A percentile compares a stretch with the other conserved stretches of the same genome.
Evolutionary conservation across 2,888 invertebrate species (phyloP).

Genomic region (Spicauda simplicius): DNA sequence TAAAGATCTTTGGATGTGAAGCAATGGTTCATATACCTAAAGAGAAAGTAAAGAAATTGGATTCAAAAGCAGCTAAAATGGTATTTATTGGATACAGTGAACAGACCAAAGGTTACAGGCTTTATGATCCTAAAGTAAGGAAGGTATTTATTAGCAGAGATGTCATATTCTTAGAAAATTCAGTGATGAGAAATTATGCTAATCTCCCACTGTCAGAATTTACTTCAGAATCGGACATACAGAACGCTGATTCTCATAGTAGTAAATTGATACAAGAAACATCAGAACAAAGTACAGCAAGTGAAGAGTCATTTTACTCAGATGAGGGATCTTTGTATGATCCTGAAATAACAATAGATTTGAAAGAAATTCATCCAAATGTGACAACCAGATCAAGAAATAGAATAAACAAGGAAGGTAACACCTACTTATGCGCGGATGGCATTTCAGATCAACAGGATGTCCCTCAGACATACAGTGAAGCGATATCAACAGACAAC

Average conservation of each 20-base stretch:
- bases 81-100: too few relatives aligned
- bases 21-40: too few relatives aligned
- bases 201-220: conserved; percentile 15
- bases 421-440: conserved; percentile 6
- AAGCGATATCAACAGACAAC: not conserved
- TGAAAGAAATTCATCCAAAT: not conserved
- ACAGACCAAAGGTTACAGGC: too few relatives aligned
- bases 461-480: not conserved
- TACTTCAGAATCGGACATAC: not conserved
- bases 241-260: not conserved
- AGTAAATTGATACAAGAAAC: not conserved
- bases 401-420: not conserved
- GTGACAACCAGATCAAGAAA: conserved; percentile 5
- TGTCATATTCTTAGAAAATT: conserved; percentile 36
- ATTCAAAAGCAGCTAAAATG: too few relatives aligned
- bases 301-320: not conserved
- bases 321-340: not conserved
- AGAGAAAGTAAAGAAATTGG: too few relatives aligned
- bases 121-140: conserved; percentile 26
- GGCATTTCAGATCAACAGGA: not conserved
- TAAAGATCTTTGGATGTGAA: too few relatives aligned
- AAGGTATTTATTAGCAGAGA: conserved; percentile 34
- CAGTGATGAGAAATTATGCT: conserved; percentile 31
- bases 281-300: not conserved
- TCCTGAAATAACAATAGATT: not conserved